Conservation (phyloP, 2,113 vertebrate genomes). For the Electrona antarctica region DNA sequence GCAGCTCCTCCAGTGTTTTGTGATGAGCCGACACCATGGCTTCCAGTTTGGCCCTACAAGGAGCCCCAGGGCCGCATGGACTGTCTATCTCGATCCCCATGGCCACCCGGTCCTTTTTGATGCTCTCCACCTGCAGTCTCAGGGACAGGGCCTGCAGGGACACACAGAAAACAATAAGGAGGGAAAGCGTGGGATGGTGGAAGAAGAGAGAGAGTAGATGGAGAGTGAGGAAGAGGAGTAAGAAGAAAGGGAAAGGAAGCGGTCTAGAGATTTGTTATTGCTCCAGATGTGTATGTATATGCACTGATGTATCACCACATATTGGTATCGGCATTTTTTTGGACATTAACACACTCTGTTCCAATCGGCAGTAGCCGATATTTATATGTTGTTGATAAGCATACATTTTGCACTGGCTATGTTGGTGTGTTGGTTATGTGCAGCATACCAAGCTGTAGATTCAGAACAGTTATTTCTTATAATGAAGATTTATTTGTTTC, state of each 20-base stretch:
- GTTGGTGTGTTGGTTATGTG: too few species aligned
- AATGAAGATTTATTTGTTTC: too few species aligned
- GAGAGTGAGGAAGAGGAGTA: background rate
- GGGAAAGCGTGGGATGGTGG: background rate
- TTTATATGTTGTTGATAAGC: too few species aligned
- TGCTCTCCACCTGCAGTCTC: constrained; percentile 82
- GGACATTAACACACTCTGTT: too few species aligned
- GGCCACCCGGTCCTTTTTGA: constrained; percentile 46
- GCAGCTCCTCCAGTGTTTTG: constrained; percentile 85
- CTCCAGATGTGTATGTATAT: too few species aligned
- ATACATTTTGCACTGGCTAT: too few species aligned
- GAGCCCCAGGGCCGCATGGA: constrained; percentile 68
- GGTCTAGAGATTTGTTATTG: background rate
- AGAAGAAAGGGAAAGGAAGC: background rate
- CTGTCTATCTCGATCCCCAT: constrained; percentile 46
- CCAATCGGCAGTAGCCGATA: too few species aligned
- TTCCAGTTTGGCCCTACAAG: constrained; percentile 86
- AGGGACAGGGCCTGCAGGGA: constrained; percentile 69
- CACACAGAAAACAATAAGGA: background rate
- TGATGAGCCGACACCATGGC: constrained; percentile 88
- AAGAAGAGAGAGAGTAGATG: too few species aligned
- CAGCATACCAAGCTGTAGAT: too few species aligned
- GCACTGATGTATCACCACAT: too few species aligned
- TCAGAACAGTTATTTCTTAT: too few species aligned
- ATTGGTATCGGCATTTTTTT: too few species aligned